phyloP scores from a whole-genome alignment of 2,888 invertebrate genomes.

The Hirtodrosophila cameraria region DNA sequence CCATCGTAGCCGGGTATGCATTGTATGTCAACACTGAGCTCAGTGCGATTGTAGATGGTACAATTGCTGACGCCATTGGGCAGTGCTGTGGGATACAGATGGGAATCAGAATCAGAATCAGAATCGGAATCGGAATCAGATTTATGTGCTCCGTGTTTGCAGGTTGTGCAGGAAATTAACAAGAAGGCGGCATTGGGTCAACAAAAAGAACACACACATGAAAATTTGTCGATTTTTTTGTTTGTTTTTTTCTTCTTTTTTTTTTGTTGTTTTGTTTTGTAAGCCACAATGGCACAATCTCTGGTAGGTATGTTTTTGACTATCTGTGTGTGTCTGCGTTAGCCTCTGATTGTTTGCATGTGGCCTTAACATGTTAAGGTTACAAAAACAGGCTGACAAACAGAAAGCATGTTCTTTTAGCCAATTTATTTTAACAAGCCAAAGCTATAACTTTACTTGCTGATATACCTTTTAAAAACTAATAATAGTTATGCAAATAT shows the following conservation, averaged over 20 bases:
- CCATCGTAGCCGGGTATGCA: slow-evolving; percentile 95
- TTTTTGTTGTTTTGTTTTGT: not conserved
- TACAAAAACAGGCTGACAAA: not conserved
- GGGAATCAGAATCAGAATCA: slow-evolving; percentile 1
- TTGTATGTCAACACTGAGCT: slow-evolving; percentile 91
- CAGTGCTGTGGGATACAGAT: slow-evolving; percentile 86
- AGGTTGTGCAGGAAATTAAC: slow-evolving; percentile 62
- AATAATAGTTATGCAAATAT: too few species aligned
- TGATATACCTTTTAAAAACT: too few species aligned
- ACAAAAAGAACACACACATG: slow-evolving; percentile 12
- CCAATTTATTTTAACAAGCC: too few species aligned
- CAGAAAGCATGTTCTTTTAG: not conserved
- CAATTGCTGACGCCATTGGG: slow-evolving; percentile 94
- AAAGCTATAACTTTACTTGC: too few species aligned
- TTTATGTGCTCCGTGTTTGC: slow-evolving; percentile 38
- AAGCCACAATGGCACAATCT: not conserved
- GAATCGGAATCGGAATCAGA: slow-evolving; percentile 15
- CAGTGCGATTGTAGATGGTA: slow-evolving; percentile 92
- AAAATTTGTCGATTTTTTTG: slow-evolving; percentile 14
- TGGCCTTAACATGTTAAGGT: slow-evolving; percentile 18
- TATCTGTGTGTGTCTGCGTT: not conserved
- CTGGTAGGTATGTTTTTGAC: not conserved
- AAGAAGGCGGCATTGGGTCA: slow-evolving; percentile 25
- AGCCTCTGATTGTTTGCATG: slow-evolving; percentile 9
- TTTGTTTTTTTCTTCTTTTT: slow-evolving; percentile 1